Evolutionary conservation across 2,797 vertebrate species (phyloP).

Genomic region (Alcedo quadribrachys): DNA sequence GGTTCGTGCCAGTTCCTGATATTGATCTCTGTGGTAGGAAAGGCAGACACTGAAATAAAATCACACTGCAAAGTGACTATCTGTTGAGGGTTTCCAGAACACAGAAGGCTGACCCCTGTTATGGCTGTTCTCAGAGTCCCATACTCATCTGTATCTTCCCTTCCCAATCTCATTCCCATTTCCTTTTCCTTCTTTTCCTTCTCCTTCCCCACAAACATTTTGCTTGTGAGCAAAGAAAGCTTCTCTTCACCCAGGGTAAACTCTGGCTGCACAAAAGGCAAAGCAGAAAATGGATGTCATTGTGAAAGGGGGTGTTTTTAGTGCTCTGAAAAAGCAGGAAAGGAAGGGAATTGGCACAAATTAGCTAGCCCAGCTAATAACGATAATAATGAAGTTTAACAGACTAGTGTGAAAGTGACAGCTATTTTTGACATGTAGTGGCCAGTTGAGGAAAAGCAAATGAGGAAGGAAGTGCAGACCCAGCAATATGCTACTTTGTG

Average conservation of each 20-base stretch:
- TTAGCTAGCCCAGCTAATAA: not conserved
- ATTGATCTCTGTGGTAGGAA: not conserved
- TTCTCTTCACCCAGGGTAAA: not conserved
- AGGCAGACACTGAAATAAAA: not conserved
- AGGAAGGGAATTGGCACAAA: not conserved
- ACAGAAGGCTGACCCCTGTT: not conserved
- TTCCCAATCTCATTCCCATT: fast-evolving
- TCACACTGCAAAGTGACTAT: not conserved
- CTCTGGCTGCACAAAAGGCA: not conserved
- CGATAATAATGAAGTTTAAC: not conserved
- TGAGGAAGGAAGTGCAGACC: not conserved
- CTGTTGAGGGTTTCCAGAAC: not conserved
- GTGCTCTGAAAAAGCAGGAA: not conserved
- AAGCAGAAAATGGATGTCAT: not conserved
- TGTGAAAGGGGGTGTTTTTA: not conserved
- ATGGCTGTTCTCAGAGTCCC: not conserved
- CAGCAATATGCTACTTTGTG: not conserved
- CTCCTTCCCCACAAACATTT: not conserved
- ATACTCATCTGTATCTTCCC: not conserved
- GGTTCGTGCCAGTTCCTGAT: not conserved
- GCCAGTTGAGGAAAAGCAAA: conserved; percentile 13
- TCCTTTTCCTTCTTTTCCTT: not conserved
- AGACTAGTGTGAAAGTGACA: not conserved
- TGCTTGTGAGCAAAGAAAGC: not conserved
- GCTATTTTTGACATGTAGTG: conserved; percentile 16